Base-by-base conservation (phyloP, 2,797 vertebrate species). In the Melanotaenia maccullochi region DNA sequence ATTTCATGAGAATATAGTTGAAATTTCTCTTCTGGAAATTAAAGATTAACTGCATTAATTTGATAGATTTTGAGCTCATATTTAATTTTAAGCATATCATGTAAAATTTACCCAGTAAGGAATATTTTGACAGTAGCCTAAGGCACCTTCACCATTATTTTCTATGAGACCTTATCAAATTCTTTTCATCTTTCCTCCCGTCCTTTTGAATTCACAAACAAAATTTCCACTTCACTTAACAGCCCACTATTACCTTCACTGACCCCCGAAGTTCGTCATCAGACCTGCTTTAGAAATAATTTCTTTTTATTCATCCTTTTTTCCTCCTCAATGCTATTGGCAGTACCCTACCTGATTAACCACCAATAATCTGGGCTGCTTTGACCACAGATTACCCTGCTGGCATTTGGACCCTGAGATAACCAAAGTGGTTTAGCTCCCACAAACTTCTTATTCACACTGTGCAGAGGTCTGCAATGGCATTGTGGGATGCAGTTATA, bases 401-500 rank as follows among this genome's bases (percentile, higher is more conserved):
- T 85, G 84, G 71, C 84, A 81, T 85, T 87, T 85, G 65, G 12
- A 81, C 85, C 73, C 36, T n/a, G 25, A 87, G 88, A 89, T 86
- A 89, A 82, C 65, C 77, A 77, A 81, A 78, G 73, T 67, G 68
- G 47, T 71, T 84, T 70, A 66, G 66, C 71, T 71, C 71, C 71
- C 56, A 1, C 70, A 68, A 72, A 72, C 65, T 74, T 70, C 12
- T 13, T 76, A 64, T 79, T 80, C 79, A 71, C 61, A 18, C 60
- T 62, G 44, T 68, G 63, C 56, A 32, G 70, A 58, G 71, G 9
- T 58, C 68, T 44, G 69, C 72, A 79, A 78, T 87, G 87, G 66
- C 13, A 40, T 56, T n/a, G 67, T 13, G 38, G 75, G 85, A 88
- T 88, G 87, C 84, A 83, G 73, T 33, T 68, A 75, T 82, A 92